Conservation (phyloP, 2,888 invertebrate genomes). For the Dynastes tityus region DNA sequence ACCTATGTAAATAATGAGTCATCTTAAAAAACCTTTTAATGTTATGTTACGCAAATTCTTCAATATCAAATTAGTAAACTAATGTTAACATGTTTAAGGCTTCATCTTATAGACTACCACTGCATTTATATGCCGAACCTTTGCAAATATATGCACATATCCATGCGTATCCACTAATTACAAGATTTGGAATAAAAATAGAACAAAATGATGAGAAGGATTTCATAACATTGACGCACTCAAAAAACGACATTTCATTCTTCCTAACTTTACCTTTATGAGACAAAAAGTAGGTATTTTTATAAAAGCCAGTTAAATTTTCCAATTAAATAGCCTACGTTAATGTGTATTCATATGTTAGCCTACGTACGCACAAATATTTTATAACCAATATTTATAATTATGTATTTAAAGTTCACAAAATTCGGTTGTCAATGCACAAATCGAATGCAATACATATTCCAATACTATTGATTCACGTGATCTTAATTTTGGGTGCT, state of each 20-base stretch:
- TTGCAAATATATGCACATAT: constrained; percentile 9
- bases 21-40: constrained; percentile 1
- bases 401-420: not conserved
- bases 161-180: constrained; percentile 19
- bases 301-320: not conserved
- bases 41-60: not conserved
- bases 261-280: constrained; percentile 12
- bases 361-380: not conserved
- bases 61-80: not conserved
- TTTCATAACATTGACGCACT: constrained; percentile 39
- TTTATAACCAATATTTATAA: not conserved
- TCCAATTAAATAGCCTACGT: not conserved
- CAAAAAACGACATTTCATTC: not conserved
- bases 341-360: not conserved
- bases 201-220: constrained; percentile 24
- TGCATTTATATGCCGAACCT: not conserved
- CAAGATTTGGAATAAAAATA: constrained; percentile 40
- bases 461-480: constrained; percentile 17
- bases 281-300: not conserved
- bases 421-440: not conserved
- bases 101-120: not conserved
- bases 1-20: constrained; percentile 5
- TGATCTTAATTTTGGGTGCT: constrained; percentile 25
- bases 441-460: constrained; percentile 1
- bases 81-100: not conserved